Evolutionary conservation across 1,140 invertebrate species (phyloP).

Genomic region (Penaeus japonicus): DNA sequence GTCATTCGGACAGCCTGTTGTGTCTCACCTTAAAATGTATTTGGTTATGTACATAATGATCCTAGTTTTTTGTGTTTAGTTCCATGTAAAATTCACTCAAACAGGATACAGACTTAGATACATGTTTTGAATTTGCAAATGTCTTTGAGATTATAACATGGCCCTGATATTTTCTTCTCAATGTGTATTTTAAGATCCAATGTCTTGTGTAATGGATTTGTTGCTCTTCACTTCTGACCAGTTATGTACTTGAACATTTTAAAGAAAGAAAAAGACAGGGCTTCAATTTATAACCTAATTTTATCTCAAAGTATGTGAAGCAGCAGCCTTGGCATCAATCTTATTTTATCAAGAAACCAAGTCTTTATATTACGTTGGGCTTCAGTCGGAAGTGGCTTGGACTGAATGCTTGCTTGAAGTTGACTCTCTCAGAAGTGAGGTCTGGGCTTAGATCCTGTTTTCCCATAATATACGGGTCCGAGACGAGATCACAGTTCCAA

Average conservation of each 20-base stretch:
- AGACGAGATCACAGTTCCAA: no score
- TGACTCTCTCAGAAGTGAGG: no score
- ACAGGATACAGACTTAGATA: neutral
- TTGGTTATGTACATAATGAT: conserved; percentile 33
- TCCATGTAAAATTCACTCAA: conserved; percentile 25
- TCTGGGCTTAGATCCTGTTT: no score
- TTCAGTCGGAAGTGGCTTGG: no score
- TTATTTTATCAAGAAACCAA: neutral
- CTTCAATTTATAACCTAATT: neutral
- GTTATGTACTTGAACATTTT: neutral
- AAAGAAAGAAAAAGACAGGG: neutral
- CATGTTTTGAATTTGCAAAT: conserved; percentile 24
- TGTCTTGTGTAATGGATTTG: conserved; percentile 43
- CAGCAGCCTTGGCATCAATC: neutral
- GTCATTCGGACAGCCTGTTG: conserved; percentile 26
- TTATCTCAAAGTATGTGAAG: conserved; percentile 15
- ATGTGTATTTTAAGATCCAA: conserved; percentile 48
- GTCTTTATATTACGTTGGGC: no score
- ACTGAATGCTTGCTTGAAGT: no score
- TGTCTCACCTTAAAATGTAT: conserved; percentile 14
- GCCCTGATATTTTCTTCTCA: conserved; percentile 32
- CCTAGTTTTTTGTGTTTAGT: conserved; percentile 25
- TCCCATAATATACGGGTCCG: no score
- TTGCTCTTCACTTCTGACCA: conserved; percentile 11
- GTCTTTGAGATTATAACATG: conserved; percentile 20